Evolutionary conservation across 1,140 invertebrate genomes (phyloP).

Genomic region (Eulimnadia texana): DNA sequence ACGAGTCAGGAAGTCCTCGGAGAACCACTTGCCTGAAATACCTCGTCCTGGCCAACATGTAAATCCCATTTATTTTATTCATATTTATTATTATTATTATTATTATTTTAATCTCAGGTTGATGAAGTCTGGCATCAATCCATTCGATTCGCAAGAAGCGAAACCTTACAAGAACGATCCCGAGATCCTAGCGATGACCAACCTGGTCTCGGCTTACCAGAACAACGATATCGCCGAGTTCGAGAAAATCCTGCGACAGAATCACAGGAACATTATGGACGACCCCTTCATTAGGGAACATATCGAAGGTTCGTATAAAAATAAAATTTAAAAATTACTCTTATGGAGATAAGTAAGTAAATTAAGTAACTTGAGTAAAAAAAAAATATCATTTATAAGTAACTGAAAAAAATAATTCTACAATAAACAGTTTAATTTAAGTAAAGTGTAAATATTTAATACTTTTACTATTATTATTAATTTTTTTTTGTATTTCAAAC

Average conservation of each 20-base stretch:
- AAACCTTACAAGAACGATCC: conserved; percentile 99
- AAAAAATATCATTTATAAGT: no score
- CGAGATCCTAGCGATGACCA: conserved; percentile 98
- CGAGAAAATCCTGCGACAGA: conserved; percentile 88
- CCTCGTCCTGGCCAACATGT: conserved; percentile 96
- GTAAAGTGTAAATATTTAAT: no score
- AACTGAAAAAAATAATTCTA: no score
- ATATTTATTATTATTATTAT: conserved; percentile 7
- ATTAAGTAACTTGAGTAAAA: no score
- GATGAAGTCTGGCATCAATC: conserved; percentile 99
- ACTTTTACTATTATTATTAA: no score
- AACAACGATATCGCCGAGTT: conserved; percentile 99
- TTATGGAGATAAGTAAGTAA: no score
- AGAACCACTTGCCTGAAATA: conserved; percentile 97
- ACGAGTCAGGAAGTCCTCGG: conserved; percentile 95
- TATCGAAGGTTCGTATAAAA: no score
- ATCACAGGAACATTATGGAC: conserved; percentile 95
- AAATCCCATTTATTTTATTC: conserved; percentile 22
- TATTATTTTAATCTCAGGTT: no score
- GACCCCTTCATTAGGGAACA: conserved; percentile 99
- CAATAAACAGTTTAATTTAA: no score
- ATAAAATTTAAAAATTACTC: no score
- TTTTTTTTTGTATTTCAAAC: no score
- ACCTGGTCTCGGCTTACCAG: conserved; percentile 95
- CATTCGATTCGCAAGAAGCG: conserved; percentile 99